These are phyloP conservation scores for Chymomyza costata DNA, from an alignment of 1,140 invertebrate species.

Conservation along the genomic window DNA sequence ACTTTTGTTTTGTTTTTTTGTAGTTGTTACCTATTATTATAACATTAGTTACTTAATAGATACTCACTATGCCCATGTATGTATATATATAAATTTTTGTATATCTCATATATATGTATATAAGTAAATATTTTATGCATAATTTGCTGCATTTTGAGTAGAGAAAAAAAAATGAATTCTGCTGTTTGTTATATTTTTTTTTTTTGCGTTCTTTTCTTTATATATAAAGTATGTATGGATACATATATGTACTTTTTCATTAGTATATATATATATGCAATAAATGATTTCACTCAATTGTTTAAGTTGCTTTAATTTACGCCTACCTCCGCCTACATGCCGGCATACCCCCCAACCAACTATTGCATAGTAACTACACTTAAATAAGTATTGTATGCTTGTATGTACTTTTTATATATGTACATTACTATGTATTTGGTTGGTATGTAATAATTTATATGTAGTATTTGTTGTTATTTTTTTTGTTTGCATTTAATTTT, in stretches of 20 bases:
- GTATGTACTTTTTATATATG: constrained; percentile 8
- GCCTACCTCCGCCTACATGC: no score
- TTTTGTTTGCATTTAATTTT: constrained; percentile 20
- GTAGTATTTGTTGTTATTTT: no score
- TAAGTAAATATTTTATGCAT: no score
- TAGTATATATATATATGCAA: no score
- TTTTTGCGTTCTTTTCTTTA: constrained; percentile 4
- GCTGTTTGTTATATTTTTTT: constrained; percentile 16
- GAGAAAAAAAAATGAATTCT: not conserved
- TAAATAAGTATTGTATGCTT: constrained; percentile 46
- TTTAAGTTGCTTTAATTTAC: constrained; percentile 23
- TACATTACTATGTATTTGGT: constrained; percentile 28
- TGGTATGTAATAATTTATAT: constrained; percentile 24
- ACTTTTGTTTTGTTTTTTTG: constrained; percentile 9
- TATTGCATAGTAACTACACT: no score
- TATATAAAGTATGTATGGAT: no score
- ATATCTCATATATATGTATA: not conserved
- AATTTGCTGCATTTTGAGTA: no score
- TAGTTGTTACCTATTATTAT: constrained; percentile 26
- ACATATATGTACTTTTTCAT: no score
- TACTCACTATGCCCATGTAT: constrained; percentile 16
- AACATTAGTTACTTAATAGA: constrained; percentile 29
- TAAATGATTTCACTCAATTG: constrained; percentile 2
- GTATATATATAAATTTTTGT: constrained; percentile 20
- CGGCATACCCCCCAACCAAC: no score